These are phyloP conservation scores for Tragulus kanchil DNA, from an alignment of 2,113 vertebrate species.

Conservation along the genomic window DNA sequence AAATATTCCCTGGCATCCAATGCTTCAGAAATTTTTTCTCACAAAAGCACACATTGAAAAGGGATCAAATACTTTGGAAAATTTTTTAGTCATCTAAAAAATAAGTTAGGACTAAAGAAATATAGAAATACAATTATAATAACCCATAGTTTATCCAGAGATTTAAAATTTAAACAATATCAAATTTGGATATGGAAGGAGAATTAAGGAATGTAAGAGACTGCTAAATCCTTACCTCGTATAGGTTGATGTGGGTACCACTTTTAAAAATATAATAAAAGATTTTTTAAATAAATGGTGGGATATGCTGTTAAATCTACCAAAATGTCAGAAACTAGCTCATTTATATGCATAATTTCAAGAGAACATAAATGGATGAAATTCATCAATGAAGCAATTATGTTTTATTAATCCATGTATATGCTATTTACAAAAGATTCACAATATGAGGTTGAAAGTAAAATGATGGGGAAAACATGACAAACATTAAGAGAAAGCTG, in stretches of 20 bases:
- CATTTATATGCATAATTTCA: neutral
- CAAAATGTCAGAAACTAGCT: neutral
- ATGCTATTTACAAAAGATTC: neutral
- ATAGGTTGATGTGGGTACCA: neutral
- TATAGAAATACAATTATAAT: neutral
- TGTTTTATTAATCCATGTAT: neutral
- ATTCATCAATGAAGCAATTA: neutral
- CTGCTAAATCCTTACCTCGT: neutral
- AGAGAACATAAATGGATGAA: neutral
- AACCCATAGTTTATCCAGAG: neutral
- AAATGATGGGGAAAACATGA: conserved; percentile 2
- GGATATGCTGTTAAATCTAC: neutral
- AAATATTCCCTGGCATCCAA: conserved; percentile 34
- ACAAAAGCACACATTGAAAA: conserved; percentile 23
- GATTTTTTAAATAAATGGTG: neutral
- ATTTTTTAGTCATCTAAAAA: neutral
- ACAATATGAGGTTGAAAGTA: neutral
- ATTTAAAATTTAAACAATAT: conserved; percentile 3
- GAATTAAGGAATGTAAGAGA: neutral
- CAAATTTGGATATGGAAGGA: neutral
- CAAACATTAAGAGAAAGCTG: neutral
- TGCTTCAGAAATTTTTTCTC: conserved; percentile 6
- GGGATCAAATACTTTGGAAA: neutral
- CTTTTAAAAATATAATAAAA: neutral
- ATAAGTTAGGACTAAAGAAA: neutral